These are phyloP conservation scores for Actinia equina DNA, from an alignment of 64 coral and sea anemone genomes.

Conservation along the genomic window DNA sequence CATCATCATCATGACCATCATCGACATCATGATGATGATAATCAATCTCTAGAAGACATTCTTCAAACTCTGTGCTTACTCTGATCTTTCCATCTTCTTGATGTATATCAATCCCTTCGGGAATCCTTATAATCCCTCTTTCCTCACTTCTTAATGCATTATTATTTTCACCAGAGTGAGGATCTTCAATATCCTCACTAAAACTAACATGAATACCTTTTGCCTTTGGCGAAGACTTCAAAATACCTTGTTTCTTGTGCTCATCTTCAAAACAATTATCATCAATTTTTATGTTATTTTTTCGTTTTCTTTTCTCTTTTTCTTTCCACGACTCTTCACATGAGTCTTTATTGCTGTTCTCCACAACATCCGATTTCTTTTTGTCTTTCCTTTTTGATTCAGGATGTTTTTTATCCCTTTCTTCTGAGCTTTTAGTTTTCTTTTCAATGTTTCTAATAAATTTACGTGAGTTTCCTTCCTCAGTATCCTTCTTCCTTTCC, in stretches of 20 bases:
- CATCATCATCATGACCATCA: neutral
- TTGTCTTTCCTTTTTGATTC: slow-evolving; percentile 31
- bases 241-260: slow-evolving; percentile 28
- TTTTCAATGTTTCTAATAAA: neutral
- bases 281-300: neutral
- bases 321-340: neutral
- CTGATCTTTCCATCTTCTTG: neutral
- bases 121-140: slow-evolving; percentile 51
- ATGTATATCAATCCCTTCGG: slow-evolving; percentile 42
- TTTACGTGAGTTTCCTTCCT: neutral
- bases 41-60: neutral
- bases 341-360: neutral
- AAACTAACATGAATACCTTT: neutral
- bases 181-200: neutral
- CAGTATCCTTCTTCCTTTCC: neutral
- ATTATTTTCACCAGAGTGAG: neutral
- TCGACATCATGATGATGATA: neutral
- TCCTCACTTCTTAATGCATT: neutral
- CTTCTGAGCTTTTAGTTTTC: neutral
- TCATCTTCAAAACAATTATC: neutral
- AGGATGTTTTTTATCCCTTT: slow-evolving; percentile 4
- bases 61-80: neutral
- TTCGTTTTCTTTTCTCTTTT: neutral
- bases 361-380: slow-evolving; percentile 11
- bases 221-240: slow-evolving; percentile 14